phyloP scores from a whole-genome alignment of 2,888 invertebrate genomes.

The Pyrocoelia pectoralis region DNA sequence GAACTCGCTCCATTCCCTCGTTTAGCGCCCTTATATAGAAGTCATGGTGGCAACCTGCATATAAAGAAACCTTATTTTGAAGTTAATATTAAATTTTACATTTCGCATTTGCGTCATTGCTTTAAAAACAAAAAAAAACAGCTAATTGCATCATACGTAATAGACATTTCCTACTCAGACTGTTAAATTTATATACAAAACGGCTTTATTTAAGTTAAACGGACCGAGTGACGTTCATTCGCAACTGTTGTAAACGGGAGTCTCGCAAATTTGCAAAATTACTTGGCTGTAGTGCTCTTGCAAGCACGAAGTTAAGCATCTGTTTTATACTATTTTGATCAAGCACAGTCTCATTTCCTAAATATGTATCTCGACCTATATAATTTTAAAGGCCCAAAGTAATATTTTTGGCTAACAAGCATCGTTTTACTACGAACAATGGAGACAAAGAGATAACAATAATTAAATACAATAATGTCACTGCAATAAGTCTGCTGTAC shows the following conservation, averaged over 20 bases:
- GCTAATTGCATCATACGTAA: constrained; percentile 35
- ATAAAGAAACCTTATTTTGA: no score
- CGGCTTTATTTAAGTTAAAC: constrained; percentile 39
- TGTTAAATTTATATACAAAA: constrained; percentile 30
- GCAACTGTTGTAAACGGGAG: constrained; percentile 5
- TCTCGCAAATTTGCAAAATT: constrained; percentile 10
- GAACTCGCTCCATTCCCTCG: no score
- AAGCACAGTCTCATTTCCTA: background rate
- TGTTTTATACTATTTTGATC: constrained; percentile 1
- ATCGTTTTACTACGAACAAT: background rate
- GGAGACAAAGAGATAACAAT: background rate
- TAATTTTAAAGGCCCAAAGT: no score
- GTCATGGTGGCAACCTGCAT: no score
- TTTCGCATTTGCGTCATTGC: background rate
- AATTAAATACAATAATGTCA: background rate
- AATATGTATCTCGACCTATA: no score
- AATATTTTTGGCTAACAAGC: background rate
- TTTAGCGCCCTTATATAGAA: no score
- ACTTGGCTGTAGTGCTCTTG: background rate
- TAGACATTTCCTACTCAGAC: constrained; percentile 37
- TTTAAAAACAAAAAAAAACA: constrained; percentile 22
- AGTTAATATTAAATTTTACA: background rate
- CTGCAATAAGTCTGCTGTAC: background rate
- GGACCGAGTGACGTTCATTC: constrained; percentile 38
- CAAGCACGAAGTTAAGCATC: background rate